A percentile compares a stretch with the other conserved stretches of the same genome.
Evolutionary conservation across 2,888 invertebrate genomes (phyloP).

Genomic region (Neoaliturus tenellus): DNA sequence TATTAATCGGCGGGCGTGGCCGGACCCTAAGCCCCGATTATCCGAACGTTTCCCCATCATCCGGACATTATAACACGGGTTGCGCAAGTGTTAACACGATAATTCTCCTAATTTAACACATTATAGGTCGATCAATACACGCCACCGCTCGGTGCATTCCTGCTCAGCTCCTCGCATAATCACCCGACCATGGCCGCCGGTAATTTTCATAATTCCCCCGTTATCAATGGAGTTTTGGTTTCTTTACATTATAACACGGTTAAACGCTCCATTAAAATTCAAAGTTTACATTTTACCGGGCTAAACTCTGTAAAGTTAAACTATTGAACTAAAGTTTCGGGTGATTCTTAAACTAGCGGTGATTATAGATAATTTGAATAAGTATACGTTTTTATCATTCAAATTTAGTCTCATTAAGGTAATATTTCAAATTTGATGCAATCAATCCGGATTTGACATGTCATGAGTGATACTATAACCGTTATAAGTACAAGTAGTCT

Average conservation of each 20-base stretch:
- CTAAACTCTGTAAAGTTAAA: slow-evolving; percentile 4
- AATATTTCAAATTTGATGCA: not conserved
- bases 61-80: not conserved
- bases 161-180: slow-evolving; percentile 22
- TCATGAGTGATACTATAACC: too few relatives aligned
- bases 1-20: not conserved
- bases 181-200: not conserved
- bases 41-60: not conserved
- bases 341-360: not conserved
- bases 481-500: too few relatives aligned
- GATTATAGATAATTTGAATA: slow-evolving; percentile 1
- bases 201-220: slow-evolving; percentile 44
- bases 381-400: not conserved
- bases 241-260: not conserved
- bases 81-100: slow-evolving; percentile 3
- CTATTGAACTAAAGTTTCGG: not conserved
- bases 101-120: slow-evolving; percentile 24
- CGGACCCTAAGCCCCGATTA: too few relatives aligned
- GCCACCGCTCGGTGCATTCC: slow-evolving; percentile 30
- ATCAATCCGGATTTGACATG: too few relatives aligned
- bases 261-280: not conserved
- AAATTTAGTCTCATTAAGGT: not conserved
- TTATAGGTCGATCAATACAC: slow-evolving; percentile 25
- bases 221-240: slow-evolving; percentile 18
- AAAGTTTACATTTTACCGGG: slow-evolving; percentile 16